These are phyloP conservation scores for Papilio demoleus DNA, from an alignment of 2,888 invertebrate species.

Conservation along the genomic window DNA sequence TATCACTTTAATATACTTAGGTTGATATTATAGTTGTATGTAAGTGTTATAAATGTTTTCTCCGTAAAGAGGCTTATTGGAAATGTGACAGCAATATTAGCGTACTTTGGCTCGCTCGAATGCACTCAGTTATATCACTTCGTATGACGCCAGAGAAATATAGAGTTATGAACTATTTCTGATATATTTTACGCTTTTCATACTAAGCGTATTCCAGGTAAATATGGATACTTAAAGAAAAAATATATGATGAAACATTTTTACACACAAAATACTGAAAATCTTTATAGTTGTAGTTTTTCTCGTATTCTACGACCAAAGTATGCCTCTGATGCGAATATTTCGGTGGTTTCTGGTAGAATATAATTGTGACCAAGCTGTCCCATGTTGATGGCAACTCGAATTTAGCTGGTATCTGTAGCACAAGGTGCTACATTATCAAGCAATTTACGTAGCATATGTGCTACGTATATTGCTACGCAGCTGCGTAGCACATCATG, in stretches of 20 bases:
- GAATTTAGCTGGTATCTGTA: too few relatives aligned
- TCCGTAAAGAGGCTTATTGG: constrained; percentile 13
- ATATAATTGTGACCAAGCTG: too few relatives aligned
- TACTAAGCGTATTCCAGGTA: background rate
- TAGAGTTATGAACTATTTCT: constrained; percentile 37
- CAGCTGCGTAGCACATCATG: background rate
- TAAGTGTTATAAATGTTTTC: constrained; percentile 26
- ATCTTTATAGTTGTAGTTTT: background rate
- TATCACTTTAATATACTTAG: background rate
- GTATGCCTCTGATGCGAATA: too few relatives aligned
- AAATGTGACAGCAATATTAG: constrained; percentile 39
- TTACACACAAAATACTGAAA: background rate
- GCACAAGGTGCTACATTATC: too few relatives aligned
- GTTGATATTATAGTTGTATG: background rate
- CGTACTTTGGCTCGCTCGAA: constrained; percentile 39
- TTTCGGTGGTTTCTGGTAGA: too few relatives aligned
- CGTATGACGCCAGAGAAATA: constrained; percentile 32
- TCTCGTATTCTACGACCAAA: too few relatives aligned
- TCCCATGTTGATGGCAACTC: too few relatives aligned
- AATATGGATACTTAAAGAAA: too few relatives aligned
- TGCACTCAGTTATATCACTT: constrained; percentile 40
- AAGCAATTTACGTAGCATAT: background rate
- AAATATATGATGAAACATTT: background rate
- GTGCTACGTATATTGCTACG: constrained; percentile 8
- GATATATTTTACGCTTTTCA: constrained; percentile 22